Base-by-base conservation (phyloP, 2,888 invertebrate species). In the Proisotoma minuta region DNA sequence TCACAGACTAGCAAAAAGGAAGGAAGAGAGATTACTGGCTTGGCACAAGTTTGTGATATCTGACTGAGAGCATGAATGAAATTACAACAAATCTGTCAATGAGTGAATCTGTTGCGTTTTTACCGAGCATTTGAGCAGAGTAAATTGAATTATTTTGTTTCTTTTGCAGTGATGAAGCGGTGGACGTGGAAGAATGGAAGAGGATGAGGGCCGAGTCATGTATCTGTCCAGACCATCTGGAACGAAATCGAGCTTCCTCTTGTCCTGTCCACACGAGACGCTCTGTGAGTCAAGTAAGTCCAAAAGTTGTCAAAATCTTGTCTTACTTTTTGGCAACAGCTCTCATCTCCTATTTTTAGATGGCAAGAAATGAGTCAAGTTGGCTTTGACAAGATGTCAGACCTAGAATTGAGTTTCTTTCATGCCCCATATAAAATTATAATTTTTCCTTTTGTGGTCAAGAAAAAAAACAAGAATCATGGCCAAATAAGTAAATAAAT, bases 181-280 rank as follows among this genome's bases (percentile, higher is more conserved):
- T 80, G 79, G 87, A 87, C 73, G 80, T 84, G 76, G 86, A 86
- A 63, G 85, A 84, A 63, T 85, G 86, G 84, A 81, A 83, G 56
- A 82, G 91, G 58, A 84, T 86, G 64, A 82, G 91, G 58, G 89
- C 89, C 26, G 91, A 91, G 79, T 90, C 90, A 62, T 86, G 85
- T 68, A 77, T 76, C 47, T 82, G 79, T 0, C 87, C 85, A 0
- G 88, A 88, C 75, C 76, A 77, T 57, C 66, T 76, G 60, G 77
- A 77, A 62, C 71, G 69, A 66, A n/a, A n/a, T n/a, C n/a, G 43
- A 43, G 65, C 70, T 49, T 63, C 71, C 48, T 34, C 66, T 47
- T 66, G 77, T 69, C 72, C 73, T 59, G 71, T 70, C 68, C 71
- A 72, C 62, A 66, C 65, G 51, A 65, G 68, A 59, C 68, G 62